Evolutionary conservation across 2,888 invertebrate genomes (phyloP).

Genomic region (Acholoe squamosa): DNA sequence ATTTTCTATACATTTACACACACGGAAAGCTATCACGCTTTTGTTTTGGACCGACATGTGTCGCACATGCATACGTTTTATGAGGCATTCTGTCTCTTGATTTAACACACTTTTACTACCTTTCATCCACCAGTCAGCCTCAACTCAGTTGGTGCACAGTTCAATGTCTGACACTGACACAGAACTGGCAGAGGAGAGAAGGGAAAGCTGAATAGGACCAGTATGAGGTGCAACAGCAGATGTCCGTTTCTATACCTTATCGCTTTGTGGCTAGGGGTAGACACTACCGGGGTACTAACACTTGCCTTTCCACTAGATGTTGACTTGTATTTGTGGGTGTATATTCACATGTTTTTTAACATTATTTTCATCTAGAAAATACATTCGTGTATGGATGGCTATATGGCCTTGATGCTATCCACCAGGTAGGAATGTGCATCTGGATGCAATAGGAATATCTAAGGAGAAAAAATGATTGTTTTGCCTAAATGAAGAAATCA

Average conservation of each 20-base stretch:
- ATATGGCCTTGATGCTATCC: too few relatives aligned
- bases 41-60: too few relatives aligned
- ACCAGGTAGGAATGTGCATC: too few relatives aligned
- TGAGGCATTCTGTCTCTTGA: not conserved
- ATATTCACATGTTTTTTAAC: too few relatives aligned
- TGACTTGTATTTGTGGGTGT: too few relatives aligned
- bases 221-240: not conserved
- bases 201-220: not conserved
- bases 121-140: not conserved
- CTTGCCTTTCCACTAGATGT: not conserved
- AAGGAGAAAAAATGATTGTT: too few relatives aligned
- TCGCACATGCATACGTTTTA: too few relatives aligned
- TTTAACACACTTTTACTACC: not conserved
- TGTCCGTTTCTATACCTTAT: not conserved
- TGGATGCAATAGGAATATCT: too few relatives aligned
- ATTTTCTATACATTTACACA: not conserved
- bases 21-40: too few relatives aligned
- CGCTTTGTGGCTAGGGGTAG: not conserved
- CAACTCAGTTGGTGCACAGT: not conserved
- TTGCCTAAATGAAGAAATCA: too few relatives aligned
- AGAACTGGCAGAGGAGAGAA: not conserved
- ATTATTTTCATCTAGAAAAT: too few relatives aligned
- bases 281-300: not conserved
- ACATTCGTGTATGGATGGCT: too few relatives aligned
- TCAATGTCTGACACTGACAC: not conserved